A percentile compares a stretch with the other conserved stretches of the same genome.
Evolutionary conservation across 1,140 invertebrate genomes (phyloP).

Genomic region (Daktulosphaira vitifoliae): DNA sequence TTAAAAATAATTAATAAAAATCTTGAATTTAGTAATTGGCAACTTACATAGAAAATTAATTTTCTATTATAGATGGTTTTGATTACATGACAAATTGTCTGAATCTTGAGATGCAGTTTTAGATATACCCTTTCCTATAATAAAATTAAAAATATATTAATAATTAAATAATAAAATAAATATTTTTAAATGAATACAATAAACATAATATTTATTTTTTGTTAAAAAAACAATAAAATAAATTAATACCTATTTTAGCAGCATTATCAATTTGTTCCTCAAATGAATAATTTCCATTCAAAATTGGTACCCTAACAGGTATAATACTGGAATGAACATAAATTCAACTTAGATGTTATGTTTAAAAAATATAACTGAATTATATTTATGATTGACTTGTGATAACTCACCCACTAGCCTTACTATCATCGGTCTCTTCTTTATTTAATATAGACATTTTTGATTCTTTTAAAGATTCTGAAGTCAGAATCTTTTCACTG

Average conservation of each 20-base stretch:
- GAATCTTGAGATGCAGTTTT: not conserved
- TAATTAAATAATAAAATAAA: no score
- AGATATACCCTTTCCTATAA: conserved; percentile 9
- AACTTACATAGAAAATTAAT: no score
- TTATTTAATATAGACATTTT: conserved; percentile 30
- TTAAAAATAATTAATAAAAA: no score
- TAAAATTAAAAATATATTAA: not conserved
- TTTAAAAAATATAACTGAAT: no score
- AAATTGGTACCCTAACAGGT: no score
- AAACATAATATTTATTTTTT: no score
- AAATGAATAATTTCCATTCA: conserved; percentile 10
- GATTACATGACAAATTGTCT: not conserved
- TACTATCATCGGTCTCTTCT: conserved; percentile 14
- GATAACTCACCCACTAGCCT: not conserved
- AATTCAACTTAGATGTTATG: no score
- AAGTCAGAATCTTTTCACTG: conserved; percentile 8
- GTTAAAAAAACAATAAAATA: no score
- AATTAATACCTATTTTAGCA: not conserved
- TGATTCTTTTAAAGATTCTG: conserved; percentile 1
- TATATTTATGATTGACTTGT: no score
- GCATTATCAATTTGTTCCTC: not conserved
- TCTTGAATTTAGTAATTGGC: no score
- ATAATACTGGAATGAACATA: no score
- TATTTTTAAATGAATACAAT: no score
- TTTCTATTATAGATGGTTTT: conserved; percentile 6